Evolutionary conservation across 2,888 invertebrate genomes (phyloP).

Genomic region (Hemaris fuciformis): DNA sequence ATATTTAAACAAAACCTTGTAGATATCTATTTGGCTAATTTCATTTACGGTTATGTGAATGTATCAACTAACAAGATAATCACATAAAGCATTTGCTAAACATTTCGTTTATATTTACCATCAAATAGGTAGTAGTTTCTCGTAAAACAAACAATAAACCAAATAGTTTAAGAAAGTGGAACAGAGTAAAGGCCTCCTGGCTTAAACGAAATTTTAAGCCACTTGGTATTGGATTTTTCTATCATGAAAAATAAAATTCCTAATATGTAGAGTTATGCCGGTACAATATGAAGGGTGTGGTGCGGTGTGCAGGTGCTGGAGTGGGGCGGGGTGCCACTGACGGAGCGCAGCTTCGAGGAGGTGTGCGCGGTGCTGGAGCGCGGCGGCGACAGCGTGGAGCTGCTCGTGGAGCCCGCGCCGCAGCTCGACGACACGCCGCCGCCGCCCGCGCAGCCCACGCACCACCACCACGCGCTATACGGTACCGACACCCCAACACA

Average conservation of each 20-base stretch:
- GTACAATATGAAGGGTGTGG: not conserved
- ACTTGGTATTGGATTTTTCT: too few species aligned
- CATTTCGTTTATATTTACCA: too few species aligned
- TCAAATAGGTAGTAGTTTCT: too few species aligned
- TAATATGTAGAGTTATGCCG: not conserved
- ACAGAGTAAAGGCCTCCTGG: too few species aligned
- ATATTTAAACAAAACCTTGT: too few species aligned
- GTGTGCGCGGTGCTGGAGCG: constrained; percentile 94
- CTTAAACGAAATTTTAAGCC: too few species aligned
- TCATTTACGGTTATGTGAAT: too few species aligned
- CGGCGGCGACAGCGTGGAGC: constrained; percentile 91
- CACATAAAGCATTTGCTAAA: too few species aligned
- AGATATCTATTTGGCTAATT: too few species aligned
- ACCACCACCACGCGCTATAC: constrained; percentile 82
- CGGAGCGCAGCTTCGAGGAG: constrained; percentile 96
- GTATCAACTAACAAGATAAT: too few species aligned
- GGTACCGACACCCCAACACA: constrained; percentile 57
- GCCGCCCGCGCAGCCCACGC: constrained; percentile 49
- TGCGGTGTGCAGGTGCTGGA: constrained; percentile 85
- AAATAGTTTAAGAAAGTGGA: too few species aligned
- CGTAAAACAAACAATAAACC: not conserved
- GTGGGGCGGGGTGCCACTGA: constrained; percentile 94
- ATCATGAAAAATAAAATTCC: too few species aligned
- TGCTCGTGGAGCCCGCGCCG: constrained; percentile 92
- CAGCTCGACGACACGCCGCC: constrained; percentile 83